Conservation (phyloP, 2,797 vertebrate species). For the Cossypha dichroa region DNA sequence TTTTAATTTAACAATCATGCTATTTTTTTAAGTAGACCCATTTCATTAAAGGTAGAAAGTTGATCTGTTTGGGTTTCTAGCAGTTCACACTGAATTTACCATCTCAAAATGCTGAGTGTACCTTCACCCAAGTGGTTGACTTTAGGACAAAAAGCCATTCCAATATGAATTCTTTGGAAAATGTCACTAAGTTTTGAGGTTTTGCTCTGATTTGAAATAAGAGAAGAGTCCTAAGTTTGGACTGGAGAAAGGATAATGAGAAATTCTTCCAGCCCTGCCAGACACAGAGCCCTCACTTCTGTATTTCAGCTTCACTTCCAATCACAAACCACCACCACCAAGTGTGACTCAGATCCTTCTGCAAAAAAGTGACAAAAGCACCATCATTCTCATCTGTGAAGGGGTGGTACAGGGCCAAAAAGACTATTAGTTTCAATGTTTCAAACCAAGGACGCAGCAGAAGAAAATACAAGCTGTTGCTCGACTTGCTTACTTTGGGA, state of each 20-base stretch:
- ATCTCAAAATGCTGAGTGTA: not conserved
- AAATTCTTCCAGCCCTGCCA: not conserved
- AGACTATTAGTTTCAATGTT: not conserved
- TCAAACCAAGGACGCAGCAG: not conserved
- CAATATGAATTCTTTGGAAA: not conserved
- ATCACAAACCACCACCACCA: not conserved
- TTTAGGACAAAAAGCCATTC: not conserved
- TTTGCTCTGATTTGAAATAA: not conserved
- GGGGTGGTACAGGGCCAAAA: not conserved
- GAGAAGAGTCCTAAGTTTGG: not conserved
- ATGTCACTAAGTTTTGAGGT: not conserved
- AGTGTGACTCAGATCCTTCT: not conserved
- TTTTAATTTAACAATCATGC: not conserved
- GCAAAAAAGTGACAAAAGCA: not conserved
- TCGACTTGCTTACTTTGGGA: not conserved
- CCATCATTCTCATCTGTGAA: not conserved
- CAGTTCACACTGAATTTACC: not conserved
- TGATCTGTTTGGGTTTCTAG: not conserved
- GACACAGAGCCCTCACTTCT: not conserved
- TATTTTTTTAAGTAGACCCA: not conserved
- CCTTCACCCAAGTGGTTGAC: not conserved
- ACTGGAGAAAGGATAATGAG: not conserved
- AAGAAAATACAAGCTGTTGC: not conserved
- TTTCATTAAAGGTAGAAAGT: not conserved
- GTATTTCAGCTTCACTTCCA: not conserved